These are phyloP conservation scores for Pollenia griseotomentosa DNA, from an alignment of 2,888 invertebrate genomes.

Conservation along the genomic window DNA sequence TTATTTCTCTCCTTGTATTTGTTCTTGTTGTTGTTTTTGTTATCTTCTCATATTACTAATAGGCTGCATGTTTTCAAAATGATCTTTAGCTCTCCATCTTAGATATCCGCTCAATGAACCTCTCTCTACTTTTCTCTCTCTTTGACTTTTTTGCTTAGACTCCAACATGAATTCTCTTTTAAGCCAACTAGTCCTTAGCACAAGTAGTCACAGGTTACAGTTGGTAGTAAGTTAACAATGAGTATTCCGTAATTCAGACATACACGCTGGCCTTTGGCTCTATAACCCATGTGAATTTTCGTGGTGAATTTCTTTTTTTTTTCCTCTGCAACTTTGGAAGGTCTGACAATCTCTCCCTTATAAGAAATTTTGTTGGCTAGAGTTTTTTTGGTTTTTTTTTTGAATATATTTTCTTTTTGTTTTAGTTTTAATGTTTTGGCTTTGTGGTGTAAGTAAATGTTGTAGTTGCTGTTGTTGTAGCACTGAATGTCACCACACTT, in stretches of 20 bases:
- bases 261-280: slow-evolving; percentile 55
- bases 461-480: slow-evolving; percentile 42
- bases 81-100: slow-evolving; percentile 62
- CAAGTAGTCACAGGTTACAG: slow-evolving; percentile 70
- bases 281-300: slow-evolving; percentile 49
- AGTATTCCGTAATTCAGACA: slow-evolving; percentile 1
- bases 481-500: slow-evolving; percentile 78
- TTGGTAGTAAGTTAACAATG: slow-evolving; percentile 32
- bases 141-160: not conserved
- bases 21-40: slow-evolving; percentile 44
- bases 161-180: slow-evolving; percentile 29
- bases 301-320: slow-evolving; percentile 64
- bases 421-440: slow-evolving; percentile 43
- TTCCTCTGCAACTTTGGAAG: slow-evolving; percentile 20
- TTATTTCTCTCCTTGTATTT: slow-evolving; percentile 60
- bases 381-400: slow-evolving; percentile 4
- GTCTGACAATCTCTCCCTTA: slow-evolving; percentile 53
- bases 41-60: slow-evolving; percentile 73
- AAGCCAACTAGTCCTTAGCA: not conserved
- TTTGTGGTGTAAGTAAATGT: slow-evolving; percentile 25
- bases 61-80: slow-evolving; percentile 69
- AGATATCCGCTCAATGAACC: not conserved
- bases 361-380: slow-evolving; percentile 20
- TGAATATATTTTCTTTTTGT: slow-evolving; percentile 25
- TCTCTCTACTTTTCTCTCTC: not conserved